Base-by-base conservation (phyloP, 2,113 vertebrate genomes). In the Mionectes macconnelli region DNA sequence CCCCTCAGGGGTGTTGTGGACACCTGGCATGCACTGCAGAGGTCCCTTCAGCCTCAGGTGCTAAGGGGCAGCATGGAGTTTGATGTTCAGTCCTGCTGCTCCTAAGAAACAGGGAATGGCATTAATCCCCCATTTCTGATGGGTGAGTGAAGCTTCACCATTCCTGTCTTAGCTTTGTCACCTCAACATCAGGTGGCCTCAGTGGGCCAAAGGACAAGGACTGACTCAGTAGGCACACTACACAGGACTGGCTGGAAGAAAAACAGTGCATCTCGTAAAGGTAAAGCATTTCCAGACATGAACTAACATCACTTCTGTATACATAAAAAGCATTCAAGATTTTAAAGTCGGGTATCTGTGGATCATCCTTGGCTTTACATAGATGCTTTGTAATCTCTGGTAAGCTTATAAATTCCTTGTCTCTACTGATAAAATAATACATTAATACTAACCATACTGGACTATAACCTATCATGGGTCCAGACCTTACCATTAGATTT, bases 101-200 rank as follows among this genome's bases (percentile, higher is more conserved):
- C 44, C 42, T 78, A 28, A 42, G 35, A 57, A 17, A 7, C 27
- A 53, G 63, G 50, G 33, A 74, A 24, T 44, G 27, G 15, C 55
- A 5, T 47, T 45, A 56, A 15, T 57, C 3, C 9, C 11, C 33
- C 0, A 0, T 17, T 45, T 33, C 47, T 73, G 69, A 77, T 78
- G 39, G 4, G 3, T 28, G 24, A 80, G 31, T 50, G 42, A 49
- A 52, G 31, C 35, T 31, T 91, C 9, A 2, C 40, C 1, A 1
- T 75, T 81, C 44, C 49, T 67, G 53, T 49, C 42, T 37, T 25
- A 53, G 31, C 66, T 93, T 62, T 55, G 47, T 84, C 47, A 49
- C 28, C 66, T 82, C 39, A 31, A 45, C 53, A 82, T 22, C 2
- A 2, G 23, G 25, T 21, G 1, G 69, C 47, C 63, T 56, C 2